These are phyloP conservation scores for Cyprinella venusta DNA, from an alignment of 2,797 vertebrate species.

Conservation along the genomic window DNA sequence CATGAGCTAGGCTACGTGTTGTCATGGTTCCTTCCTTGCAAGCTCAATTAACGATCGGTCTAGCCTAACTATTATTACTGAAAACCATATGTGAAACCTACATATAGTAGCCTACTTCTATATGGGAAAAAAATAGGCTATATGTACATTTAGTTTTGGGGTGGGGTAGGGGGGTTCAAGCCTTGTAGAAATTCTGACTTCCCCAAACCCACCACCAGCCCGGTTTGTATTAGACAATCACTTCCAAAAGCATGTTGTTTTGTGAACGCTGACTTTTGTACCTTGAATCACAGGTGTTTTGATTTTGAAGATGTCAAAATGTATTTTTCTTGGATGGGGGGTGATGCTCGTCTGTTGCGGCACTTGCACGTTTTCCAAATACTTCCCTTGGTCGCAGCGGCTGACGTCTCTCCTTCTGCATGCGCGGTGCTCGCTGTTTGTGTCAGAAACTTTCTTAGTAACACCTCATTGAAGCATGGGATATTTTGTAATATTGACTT, in stretches of 20 bases:
- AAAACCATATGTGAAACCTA: neutral
- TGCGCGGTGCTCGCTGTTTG: slow-evolving; percentile 67
- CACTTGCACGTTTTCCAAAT: slow-evolving; percentile 68
- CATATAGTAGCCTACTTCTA: too few relatives aligned
- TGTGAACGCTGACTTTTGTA: slow-evolving; percentile 51
- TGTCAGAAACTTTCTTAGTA: slow-evolving; percentile 78
- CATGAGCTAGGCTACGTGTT: neutral
- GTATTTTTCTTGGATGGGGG: slow-evolving; percentile 37
- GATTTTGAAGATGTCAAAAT: slow-evolving; percentile 33
- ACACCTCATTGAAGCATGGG: slow-evolving; percentile 76
- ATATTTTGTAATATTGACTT: slow-evolving; percentile 72
- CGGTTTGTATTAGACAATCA: slow-evolving; percentile 51
- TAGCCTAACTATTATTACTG: neutral
- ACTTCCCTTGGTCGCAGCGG: slow-evolving; percentile 59
- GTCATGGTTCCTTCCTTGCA: neutral
- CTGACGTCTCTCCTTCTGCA: slow-evolving; percentile 70
- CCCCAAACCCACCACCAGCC: neutral
- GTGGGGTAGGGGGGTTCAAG: too few relatives aligned
- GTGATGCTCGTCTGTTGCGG: slow-evolving; percentile 49
- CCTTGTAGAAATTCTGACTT: slow-evolving; percentile 49
- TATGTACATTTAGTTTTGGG: neutral
- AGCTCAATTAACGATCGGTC: neutral
- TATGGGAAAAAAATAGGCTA: neutral
- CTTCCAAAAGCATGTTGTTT: slow-evolving; percentile 67
- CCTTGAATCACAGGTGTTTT: slow-evolving; percentile 41